Evolutionary conservation across 2,797 vertebrate genomes (phyloP).

Genomic region (Poecilia velifera): DNA sequence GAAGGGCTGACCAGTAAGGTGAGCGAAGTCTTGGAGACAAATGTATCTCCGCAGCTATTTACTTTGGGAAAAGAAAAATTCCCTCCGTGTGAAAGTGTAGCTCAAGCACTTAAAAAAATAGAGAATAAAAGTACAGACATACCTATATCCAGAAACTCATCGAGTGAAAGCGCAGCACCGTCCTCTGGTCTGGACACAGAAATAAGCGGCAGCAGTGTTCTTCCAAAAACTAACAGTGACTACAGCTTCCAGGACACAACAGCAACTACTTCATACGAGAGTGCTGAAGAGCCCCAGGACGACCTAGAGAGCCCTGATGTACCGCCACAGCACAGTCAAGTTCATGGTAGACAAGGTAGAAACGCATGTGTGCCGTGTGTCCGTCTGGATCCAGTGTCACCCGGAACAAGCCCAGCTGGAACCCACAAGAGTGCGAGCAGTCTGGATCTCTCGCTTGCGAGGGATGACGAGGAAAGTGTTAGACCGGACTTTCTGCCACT

Average conservation of each 20-base stretch:
- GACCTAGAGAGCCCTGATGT: constrained; percentile 61
- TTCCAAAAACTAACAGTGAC: constrained; percentile 76
- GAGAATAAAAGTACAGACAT: constrained; percentile 23
- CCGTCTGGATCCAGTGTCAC: constrained; percentile 29
- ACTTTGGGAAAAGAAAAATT: constrained; percentile 36
- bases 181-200: constrained; percentile 63
- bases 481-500: constrained; percentile 61
- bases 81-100: constrained; percentile 34
- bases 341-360: constrained; percentile 3
- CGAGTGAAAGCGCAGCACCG: constrained; percentile 66
- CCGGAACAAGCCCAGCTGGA: constrained; percentile 25
- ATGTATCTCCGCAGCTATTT: constrained; percentile 50
- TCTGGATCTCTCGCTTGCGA: constrained; percentile 70
- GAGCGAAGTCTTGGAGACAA: constrained; percentile 5
- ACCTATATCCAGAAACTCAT: constrained; percentile 59
- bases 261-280: constrained; percentile 77
- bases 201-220: constrained; percentile 65
- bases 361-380: constrained; percentile 35
- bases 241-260: constrained; percentile 79
- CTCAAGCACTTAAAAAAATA: constrained; percentile 19
- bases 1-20: neutral
- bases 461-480: constrained; percentile 45
- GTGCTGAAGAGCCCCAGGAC: constrained; percentile 75
- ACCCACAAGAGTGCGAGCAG: constrained; percentile 74
- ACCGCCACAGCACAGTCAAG: constrained; percentile 15